A percentile compares a stretch with the other conserved stretches of the same genome.
Evolutionary conservation across 2,113 vertebrate genomes (phyloP).

Genomic region (Apus apus): DNA sequence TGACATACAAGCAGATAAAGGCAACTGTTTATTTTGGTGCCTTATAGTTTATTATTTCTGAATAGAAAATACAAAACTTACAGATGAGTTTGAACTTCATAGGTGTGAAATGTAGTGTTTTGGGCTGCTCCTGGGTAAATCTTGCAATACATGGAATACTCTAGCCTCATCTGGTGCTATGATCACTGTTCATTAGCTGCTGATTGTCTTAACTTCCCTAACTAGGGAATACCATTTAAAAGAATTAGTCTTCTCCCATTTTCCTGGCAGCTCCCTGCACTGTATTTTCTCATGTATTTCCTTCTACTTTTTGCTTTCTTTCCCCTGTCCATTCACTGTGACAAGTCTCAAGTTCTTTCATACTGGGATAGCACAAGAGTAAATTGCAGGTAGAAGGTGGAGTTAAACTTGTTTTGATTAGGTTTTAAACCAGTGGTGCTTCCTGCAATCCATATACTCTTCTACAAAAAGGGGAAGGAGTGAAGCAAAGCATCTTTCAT

Average conservation of each 20-base stretch:
- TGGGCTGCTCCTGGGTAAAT: background rate
- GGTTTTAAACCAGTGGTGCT: background rate
- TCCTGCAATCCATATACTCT: background rate
- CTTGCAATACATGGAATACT: background rate
- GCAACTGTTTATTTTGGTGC: background rate
- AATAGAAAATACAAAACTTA: background rate
- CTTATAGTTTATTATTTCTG: background rate
- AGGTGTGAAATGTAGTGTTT: background rate
- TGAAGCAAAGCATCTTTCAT: background rate
- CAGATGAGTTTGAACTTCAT: background rate
- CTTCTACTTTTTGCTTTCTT: background rate
- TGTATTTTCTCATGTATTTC: background rate
- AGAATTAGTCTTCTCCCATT: background rate
- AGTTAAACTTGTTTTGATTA: background rate
- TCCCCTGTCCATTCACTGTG: background rate
- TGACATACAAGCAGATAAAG: background rate
- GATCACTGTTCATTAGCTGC: background rate
- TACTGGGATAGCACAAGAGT: background rate
- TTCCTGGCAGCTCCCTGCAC: background rate
- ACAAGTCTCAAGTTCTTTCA: background rate
- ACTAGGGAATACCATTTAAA: background rate
- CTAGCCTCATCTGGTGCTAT: background rate
- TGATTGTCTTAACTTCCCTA: background rate
- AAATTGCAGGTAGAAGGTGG: background rate
- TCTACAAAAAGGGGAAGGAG: background rate